These are phyloP conservation scores for Onthophagus sagittarius DNA, from an alignment of 2,888 invertebrate genomes.

Conservation along the genomic window DNA sequence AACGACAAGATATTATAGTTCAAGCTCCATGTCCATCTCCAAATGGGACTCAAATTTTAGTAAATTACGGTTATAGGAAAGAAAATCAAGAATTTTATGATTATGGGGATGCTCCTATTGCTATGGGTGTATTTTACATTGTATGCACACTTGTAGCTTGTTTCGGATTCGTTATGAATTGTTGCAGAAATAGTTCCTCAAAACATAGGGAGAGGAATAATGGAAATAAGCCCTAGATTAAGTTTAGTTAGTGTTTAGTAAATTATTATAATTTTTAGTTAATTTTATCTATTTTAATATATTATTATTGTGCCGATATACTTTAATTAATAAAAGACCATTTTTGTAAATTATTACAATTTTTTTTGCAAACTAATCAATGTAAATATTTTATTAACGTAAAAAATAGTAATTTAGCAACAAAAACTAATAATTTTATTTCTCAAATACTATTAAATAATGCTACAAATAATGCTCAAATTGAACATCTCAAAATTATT, in stretches of 20 bases:
- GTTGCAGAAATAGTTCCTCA: slow-evolving; percentile 51
- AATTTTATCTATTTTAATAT: slow-evolving; percentile 1
- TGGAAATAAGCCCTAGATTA: slow-evolving; percentile 54
- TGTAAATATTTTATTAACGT: no score
- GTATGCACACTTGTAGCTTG: slow-evolving; percentile 60
- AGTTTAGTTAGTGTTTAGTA: neutral
- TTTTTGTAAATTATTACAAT: neutral
- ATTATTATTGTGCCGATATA: slow-evolving; percentile 18
- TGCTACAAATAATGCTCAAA: no score
- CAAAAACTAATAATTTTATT: no score
- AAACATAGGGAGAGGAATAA: slow-evolving; percentile 53
- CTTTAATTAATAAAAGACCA: slow-evolving; percentile 12
- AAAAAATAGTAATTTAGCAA: no score
- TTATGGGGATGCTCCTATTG: slow-evolving; percentile 55
- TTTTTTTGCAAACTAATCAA: no score
- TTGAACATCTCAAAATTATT: no score
- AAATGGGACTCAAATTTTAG: slow-evolving; percentile 69
- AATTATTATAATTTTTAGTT: slow-evolving; percentile 7
- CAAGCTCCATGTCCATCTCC: slow-evolving; percentile 77
- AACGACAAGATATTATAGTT: slow-evolving; percentile 83
- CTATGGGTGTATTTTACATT: slow-evolving; percentile 59
- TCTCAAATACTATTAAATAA: no score
- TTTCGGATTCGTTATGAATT: slow-evolving; percentile 59
- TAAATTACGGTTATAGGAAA: slow-evolving; percentile 52
- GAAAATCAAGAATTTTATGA: slow-evolving; percentile 54